Evolutionary conservation across 2,888 invertebrate species (phyloP).

Genomic region (Synergus itoensis): DNA sequence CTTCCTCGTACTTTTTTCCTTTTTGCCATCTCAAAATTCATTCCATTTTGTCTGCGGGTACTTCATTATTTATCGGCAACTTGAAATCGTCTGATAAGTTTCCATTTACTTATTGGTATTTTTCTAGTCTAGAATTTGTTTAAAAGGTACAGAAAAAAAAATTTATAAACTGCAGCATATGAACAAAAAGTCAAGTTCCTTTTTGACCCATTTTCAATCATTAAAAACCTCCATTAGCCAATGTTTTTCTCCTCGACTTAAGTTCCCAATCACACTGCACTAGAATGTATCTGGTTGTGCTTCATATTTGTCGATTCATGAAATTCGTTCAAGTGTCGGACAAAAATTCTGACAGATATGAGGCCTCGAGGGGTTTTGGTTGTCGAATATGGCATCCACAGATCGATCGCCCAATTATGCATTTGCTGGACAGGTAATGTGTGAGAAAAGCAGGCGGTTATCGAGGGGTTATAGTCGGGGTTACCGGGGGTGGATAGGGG

Average conservation of each 20-base stretch:
- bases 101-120: too few relatives aligned
- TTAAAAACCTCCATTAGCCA: background rate
- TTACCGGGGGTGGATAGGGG: background rate
- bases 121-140: background rate
- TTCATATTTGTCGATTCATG: background rate
- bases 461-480: background rate
- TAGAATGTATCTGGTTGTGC: background rate
- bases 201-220: background rate
- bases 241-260: background rate
- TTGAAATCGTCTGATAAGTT: background rate
- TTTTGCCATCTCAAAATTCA: slow-evolving; percentile 15
- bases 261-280: background rate
- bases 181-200: too few relatives aligned
- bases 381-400: slow-evolving; percentile 24
- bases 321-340: background rate
- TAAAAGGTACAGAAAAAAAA: background rate
- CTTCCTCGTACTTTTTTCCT: slow-evolving; percentile 38
- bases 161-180: too few relatives aligned
- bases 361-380: slow-evolving; percentile 18
- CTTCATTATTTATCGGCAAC: slow-evolving; percentile 5
- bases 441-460: slow-evolving; percentile 34
- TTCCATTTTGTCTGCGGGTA: slow-evolving; percentile 9
- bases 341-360: slow-evolving; percentile 26
- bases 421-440: slow-evolving; percentile 31
- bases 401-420: slow-evolving; percentile 20